Evolutionary conservation across 2,797 vertebrate species (phyloP).

Genomic region (Sebastes hopkinsi): DNA sequence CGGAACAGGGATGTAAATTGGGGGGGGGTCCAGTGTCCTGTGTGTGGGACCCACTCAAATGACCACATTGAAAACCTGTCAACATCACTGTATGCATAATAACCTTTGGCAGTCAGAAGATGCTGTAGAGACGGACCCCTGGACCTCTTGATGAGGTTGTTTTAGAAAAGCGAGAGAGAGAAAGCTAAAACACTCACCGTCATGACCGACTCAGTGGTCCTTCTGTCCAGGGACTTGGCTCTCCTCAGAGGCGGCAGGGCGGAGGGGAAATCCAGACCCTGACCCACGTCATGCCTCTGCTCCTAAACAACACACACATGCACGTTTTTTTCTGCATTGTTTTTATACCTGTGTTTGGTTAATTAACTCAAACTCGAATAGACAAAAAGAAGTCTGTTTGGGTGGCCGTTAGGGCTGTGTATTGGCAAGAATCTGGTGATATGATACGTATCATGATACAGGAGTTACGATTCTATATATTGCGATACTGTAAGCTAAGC

Average conservation of each 20-base stretch:
- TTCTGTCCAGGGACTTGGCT: conserved; percentile 86
- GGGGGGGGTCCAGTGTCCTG: too few relatives aligned
- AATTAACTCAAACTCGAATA: background rate
- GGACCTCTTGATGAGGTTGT: background rate
- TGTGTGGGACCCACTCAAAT: too few relatives aligned
- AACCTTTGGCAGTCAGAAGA: background rate
- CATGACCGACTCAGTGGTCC: conserved; percentile 88
- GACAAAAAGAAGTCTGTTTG: background rate
- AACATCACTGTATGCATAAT: background rate
- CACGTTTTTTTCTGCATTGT: background rate
- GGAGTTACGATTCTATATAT: too few relatives aligned
- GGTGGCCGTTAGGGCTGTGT: too few relatives aligned
- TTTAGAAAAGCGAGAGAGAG: background rate
- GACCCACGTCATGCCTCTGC: conserved; percentile 61
- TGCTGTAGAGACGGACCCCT: background rate
- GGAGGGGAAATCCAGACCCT: conserved; percentile 79
- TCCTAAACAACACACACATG: conserved; percentile 66
- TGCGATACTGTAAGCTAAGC: too few relatives aligned
- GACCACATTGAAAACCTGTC: too few relatives aligned
- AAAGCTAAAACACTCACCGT: conserved; percentile 76
- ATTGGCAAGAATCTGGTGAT: too few relatives aligned
- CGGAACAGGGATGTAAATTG: too few relatives aligned
- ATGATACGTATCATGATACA: too few relatives aligned
- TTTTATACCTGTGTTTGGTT: background rate
- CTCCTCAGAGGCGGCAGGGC: conserved; percentile 83